Evolutionary conservation across 1,140 invertebrate genomes (phyloP).

Genomic region (Drosophila littoralis): DNA sequence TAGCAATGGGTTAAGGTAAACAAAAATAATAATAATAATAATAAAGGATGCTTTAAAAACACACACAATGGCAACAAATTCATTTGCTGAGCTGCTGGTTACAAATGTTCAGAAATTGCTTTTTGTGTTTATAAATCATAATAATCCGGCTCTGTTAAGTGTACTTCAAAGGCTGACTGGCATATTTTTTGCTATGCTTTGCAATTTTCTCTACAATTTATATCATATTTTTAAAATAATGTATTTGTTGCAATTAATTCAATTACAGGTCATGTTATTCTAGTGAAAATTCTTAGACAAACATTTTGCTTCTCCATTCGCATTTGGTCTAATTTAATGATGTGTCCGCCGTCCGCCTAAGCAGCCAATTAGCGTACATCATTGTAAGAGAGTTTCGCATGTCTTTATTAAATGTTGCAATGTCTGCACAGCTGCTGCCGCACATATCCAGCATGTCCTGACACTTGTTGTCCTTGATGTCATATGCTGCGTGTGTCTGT

Average conservation of each 20-base stretch:
- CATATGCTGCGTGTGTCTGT: conserved; percentile 39
- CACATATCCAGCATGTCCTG: conserved; percentile 17
- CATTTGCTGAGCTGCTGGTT: background rate
- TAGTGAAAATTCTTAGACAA: background rate
- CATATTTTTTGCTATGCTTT: background rate
- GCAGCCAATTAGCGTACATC: conserved; percentile 47
- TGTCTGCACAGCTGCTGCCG: conserved; percentile 33
- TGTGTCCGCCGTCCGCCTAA: conserved; percentile 2
- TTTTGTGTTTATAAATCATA: background rate
- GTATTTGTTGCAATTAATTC: too few relatives aligned
- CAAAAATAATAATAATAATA: background rate
- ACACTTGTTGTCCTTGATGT: conserved; percentile 29
- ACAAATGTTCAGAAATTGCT: background rate
- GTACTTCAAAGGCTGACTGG: background rate
- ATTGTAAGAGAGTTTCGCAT: conserved; percentile 38
- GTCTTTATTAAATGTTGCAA: conserved; percentile 53
- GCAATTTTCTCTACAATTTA: background rate
- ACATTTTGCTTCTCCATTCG: too few relatives aligned
- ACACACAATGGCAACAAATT: conserved; percentile 23
- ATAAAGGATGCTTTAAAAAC: conserved; percentile 10
- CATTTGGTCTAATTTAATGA: conserved; percentile 20
- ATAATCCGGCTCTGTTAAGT: background rate
- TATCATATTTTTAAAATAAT: background rate
- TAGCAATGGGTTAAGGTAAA: conserved; percentile 14
- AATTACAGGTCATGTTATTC: background rate